phyloP scores from a whole-genome alignment of 1,140 invertebrate genomes.

The Telenomus remus region DNA sequence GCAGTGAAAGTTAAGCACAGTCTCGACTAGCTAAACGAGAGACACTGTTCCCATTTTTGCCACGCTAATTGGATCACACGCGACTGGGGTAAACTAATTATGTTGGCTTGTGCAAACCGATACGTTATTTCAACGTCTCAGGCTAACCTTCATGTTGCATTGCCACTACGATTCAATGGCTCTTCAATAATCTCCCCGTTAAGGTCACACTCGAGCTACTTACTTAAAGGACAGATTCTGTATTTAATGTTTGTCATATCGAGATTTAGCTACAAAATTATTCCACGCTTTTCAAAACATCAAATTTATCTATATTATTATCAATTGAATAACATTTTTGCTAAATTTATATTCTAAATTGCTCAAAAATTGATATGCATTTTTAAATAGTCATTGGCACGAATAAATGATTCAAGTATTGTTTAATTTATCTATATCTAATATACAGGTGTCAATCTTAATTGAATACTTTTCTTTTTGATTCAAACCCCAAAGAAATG shows the following conservation, averaged over 20 bases:
- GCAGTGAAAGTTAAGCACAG: conserved; percentile 69
- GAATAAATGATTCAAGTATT: too few species aligned
- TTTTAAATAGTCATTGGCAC: too few species aligned
- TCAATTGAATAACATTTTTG: too few species aligned
- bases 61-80: conserved; percentile 70
- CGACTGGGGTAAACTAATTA: conserved; percentile 72
- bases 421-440: too few species aligned
- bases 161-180: conserved; percentile 32
- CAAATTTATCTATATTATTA: too few species aligned
- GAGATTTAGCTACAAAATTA: too few species aligned
- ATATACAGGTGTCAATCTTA: too few species aligned
- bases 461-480: too few species aligned
- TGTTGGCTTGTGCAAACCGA: conserved; percentile 62
- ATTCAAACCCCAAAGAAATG: too few species aligned
- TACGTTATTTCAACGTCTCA: conserved; percentile 35
- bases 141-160: conserved; percentile 45
- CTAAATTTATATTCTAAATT: too few species aligned
- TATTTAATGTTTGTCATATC: neutral
- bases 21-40: conserved; percentile 62
- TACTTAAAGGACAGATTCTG: conserved; percentile 29
- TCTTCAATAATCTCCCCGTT: conserved; percentile 40
- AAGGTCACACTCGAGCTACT: conserved; percentile 43
- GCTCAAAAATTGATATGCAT: too few species aligned
- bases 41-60: conserved; percentile 69
- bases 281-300: too few species aligned